Percentiles rank a stretch among this genome's conserved stretches.
phyloP scores from a whole-genome alignment of 2,113 vertebrate genomes.

The Nycticryphes semicollaris region DNA sequence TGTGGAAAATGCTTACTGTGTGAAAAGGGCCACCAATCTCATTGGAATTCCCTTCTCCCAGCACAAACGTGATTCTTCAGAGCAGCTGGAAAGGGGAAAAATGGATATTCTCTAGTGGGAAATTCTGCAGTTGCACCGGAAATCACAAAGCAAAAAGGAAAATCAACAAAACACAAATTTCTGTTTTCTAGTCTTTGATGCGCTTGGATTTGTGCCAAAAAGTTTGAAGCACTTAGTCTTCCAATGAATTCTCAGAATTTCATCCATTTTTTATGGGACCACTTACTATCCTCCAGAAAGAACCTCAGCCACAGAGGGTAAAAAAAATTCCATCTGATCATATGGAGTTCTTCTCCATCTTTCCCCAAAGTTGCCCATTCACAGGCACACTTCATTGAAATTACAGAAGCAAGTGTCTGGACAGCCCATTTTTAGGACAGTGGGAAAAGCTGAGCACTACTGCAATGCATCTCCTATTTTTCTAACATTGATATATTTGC shows the following conservation, averaged over 20 bases:
- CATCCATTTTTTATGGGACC: neutral
- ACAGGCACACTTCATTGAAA: neutral
- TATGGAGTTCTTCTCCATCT: neutral
- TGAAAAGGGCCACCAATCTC: conserved; percentile 45
- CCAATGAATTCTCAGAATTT: neutral
- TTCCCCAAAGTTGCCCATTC: neutral
- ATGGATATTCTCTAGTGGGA: neutral
- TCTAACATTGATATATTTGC: neutral
- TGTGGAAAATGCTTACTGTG: conserved; percentile 63
- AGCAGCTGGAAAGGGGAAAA: neutral
- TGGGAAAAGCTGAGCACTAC: neutral
- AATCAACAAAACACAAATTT: neutral
- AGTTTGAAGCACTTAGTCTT: neutral
- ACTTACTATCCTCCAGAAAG: neutral
- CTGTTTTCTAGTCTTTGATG: neutral
- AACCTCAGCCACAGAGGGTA: neutral
- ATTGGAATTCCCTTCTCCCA: conserved; percentile 49
- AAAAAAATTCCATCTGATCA: neutral
- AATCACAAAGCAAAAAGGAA: neutral
- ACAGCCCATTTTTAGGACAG: neutral
- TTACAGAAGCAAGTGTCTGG: neutral
- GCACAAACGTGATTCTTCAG: neutral
- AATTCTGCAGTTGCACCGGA: neutral
- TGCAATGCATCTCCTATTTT: neutral
- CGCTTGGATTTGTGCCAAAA: neutral